Base-by-base conservation (phyloP, 2,113 vertebrate species). In the Pycnonotus jocosus region DNA sequence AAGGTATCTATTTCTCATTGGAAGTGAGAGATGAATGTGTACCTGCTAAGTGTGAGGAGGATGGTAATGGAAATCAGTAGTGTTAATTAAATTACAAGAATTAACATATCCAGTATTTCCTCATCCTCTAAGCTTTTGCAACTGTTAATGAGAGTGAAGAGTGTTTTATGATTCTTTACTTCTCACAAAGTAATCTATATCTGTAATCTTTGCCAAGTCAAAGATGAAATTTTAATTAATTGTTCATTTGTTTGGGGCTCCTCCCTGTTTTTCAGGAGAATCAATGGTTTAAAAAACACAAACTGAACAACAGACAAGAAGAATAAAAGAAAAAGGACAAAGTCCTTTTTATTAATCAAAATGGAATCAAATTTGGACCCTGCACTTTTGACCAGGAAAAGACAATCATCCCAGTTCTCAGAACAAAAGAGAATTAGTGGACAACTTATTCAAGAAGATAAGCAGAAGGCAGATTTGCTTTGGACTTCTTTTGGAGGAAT, bases 11-110 rank as follows among this genome's bases (percentile, higher is more conserved):
- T 93, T 92, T 90, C 76, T 94, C 54, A 85, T 45, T 93, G 71
- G 56, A 86, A 12, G 74, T 95, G 79, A 81, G 76, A 93, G 83
- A 95, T 74, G 68, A 89, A 96, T 90, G 78, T 80, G 78, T 62
- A 88, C 73, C 58, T 83, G 31, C 47, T 91, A 81, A 93, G 62
- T 85, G 66, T 82, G 56, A 95, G 62, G 51, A 82, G 33, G 60
- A 92, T 86, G 57, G 84, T 91, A 96, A 95, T 71, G 90, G 81
- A 94, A 97, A 96, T 96, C 86, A 92, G 77, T 95, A 95, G 65
- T 60, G 79, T 91, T 95, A 95, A 96, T 97, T 96, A 96, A 95
- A 97, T 97, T 92, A 92, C 35, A 74, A 86, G 58, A 96, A 91
- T 96, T 94, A 96, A 87, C 88, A 92, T 92, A 96, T 50, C 40